Percentiles rank a stretch among this genome's conserved stretches.
These are phyloP conservation scores for Zootermopsis nevadensis DNA, from an alignment of 2,888 invertebrate species.

Conservation along the genomic window DNA sequence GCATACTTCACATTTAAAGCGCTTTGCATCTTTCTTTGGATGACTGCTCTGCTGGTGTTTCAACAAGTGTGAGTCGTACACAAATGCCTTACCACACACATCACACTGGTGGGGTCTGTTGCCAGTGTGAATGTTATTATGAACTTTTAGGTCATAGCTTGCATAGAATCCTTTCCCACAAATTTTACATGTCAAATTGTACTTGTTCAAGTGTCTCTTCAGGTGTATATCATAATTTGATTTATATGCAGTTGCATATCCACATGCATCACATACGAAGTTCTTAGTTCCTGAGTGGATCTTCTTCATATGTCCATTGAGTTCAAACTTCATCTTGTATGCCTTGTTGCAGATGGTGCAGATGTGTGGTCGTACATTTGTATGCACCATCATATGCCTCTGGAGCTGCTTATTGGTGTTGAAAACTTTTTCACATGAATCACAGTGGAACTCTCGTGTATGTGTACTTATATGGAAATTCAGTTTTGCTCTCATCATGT, in stretches of 20 bases:
- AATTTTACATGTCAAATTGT: constrained; percentile 61
- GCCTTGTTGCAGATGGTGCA: constrained; percentile 61
- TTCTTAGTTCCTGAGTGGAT: constrained; percentile 58
- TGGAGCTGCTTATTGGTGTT: constrained; percentile 38
- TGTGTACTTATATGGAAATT: constrained; percentile 9
- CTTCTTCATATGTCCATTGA: constrained; percentile 61
- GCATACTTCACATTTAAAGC: constrained; percentile 57
- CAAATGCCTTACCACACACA: constrained; percentile 48
- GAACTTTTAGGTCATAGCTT: constrained; percentile 41
- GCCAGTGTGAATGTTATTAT: constrained; percentile 42
- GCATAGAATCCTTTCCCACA: constrained; percentile 69
- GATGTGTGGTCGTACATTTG: constrained; percentile 60
- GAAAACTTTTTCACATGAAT: constrained; percentile 41
- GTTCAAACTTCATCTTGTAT: constrained; percentile 61
- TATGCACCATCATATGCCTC: constrained; percentile 50
- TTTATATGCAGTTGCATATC: constrained; percentile 58
- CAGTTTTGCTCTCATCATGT: constrained; percentile 1
- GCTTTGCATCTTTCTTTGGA: constrained; percentile 29
- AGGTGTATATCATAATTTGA: constrained; percentile 60
- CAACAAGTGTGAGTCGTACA: constrained; percentile 61
- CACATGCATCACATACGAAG: constrained; percentile 58
- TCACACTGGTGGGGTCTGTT: constrained; percentile 45
- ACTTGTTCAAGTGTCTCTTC: constrained; percentile 59
- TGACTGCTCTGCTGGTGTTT: constrained; percentile 46
- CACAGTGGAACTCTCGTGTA: constrained; percentile 24